Conservation (phyloP, 2,113 vertebrate species). For the Pituophis catenifer region DNA sequence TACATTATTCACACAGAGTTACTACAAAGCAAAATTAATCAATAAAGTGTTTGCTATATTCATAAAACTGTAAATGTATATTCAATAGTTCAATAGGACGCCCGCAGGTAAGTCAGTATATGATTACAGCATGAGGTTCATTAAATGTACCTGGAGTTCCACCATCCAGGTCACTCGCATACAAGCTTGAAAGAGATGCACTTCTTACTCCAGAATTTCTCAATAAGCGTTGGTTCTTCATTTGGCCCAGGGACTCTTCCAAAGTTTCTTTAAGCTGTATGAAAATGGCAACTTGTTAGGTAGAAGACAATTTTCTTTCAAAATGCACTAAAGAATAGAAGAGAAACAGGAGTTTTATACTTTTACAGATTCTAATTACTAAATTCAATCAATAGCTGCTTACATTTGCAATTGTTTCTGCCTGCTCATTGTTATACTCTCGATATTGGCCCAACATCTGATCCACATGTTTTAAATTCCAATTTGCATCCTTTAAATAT, state of each 20-base stretch:
- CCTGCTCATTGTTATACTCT: slow-evolving; percentile 83
- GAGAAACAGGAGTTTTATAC: neutral
- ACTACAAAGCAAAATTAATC: neutral
- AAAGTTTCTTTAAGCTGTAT: slow-evolving; percentile 86
- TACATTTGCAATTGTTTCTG: slow-evolving; percentile 83
- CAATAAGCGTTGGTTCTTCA: slow-evolving; percentile 75
- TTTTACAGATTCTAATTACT: neutral
- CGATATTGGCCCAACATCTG: slow-evolving; percentile 87
- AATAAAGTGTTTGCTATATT: neutral
- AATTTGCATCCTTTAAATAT: slow-evolving; percentile 85
- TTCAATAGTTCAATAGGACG: neutral
- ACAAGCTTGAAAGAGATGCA: slow-evolving; percentile 82
- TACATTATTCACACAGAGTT: neutral
- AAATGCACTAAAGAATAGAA: neutral
- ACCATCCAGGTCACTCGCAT: slow-evolving; percentile 83
- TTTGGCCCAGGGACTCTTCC: slow-evolving; percentile 85
- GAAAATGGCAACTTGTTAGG: slow-evolving; percentile 42
- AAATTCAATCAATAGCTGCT: slow-evolving; percentile 55
- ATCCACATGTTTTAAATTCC: slow-evolving; percentile 87
- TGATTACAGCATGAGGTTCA: neutral
- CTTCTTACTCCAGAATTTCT: slow-evolving; percentile 71
- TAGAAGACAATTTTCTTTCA: neutral
- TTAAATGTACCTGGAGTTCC: slow-evolving; percentile 72
- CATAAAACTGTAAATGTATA: neutral
- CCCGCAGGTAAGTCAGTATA: neutral